Evolutionary conservation across 2,113 vertebrate species (phyloP), one percentile per base, ranked within the genome.

Genomic region (Rutilus rutilus): DNA sequence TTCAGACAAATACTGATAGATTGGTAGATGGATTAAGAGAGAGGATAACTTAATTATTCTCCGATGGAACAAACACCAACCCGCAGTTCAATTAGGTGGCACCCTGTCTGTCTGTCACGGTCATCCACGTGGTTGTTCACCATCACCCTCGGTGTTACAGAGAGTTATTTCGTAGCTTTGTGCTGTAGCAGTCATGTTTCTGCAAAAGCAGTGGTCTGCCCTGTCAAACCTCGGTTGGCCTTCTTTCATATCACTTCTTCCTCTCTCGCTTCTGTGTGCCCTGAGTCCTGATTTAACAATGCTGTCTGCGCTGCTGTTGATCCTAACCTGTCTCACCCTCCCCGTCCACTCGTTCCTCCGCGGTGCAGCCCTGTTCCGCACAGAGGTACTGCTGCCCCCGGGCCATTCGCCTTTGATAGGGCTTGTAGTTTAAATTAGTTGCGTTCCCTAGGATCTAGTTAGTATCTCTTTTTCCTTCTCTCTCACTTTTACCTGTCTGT

Each of bases 131-230:
- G 77, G 81, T 60, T 42, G 30, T 85, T 85, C 85, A 82, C 76
- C 85, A 85, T 73, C 33, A 85, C 75, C 86, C 81, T 82, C 83
- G 4, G 57, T 59, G 47, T 85, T 85, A 84, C 82, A 78, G 85
- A 82, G 73, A 73, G 83, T 80, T 87, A 79, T 88, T 85, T 80
- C 86, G 73, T 88, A 81, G 86, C 89, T 90, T 90, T 87, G 84
- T 88, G 50, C 42, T 39, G 19, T 76, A 76, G 76, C 89, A 91
- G 87, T 90, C 78, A 79, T 88, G 86, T 87, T 90, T 88, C 85
- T 85, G 80, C 25, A 62, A 11, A 89, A 92, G 87, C 65, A 88
- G 85, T 90, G 87, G 89, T 91, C 87, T 89, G 86, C 77, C 82
- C 89, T 85, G 62, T 78, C n/a, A 64, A 85, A 39, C 84, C 69